Percentiles rank a stretch among this genome's conserved stretches.
These are phyloP conservation scores for Rhopalosiphum nymphaeae DNA, from an alignment of 2,888 invertebrate genomes.

Conservation along the genomic window DNA sequence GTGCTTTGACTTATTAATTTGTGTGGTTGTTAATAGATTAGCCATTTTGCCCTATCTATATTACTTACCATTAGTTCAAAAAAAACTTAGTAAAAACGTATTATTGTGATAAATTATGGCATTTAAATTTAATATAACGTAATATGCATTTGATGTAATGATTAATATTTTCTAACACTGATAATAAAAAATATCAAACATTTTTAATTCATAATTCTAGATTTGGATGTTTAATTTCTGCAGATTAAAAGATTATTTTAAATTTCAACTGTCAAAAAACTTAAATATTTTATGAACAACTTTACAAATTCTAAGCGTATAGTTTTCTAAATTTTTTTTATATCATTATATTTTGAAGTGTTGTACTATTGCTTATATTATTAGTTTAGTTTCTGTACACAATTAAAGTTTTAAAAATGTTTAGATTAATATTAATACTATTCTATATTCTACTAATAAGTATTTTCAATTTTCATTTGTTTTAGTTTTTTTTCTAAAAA, in stretches of 20 bases:
- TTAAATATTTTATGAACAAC: background rate
- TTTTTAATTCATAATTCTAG: background rate
- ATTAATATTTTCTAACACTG: background rate
- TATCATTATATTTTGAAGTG: background rate
- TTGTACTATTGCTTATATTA: too few species aligned
- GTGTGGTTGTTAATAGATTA: background rate
- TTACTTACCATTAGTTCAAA: background rate
- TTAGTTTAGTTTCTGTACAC: too few species aligned
- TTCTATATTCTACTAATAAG: too few species aligned
- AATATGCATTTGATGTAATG: background rate
- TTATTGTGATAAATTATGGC: background rate
- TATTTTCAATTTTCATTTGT: too few species aligned
- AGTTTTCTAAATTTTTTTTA: background rate
- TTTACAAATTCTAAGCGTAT: background rate
- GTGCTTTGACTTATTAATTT: background rate
- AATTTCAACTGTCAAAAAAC: background rate
- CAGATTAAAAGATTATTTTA: background rate
- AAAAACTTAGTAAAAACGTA: background rate
- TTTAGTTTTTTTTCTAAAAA: too few species aligned
- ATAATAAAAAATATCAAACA: too few species aligned
- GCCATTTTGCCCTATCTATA: background rate
- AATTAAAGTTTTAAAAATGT: too few species aligned
- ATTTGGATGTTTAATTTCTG: background rate
- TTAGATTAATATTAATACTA: too few species aligned
- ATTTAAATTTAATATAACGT: background rate